Evolutionary conservation across 2,888 invertebrate genomes (phyloP).

Genomic region (Hetaerina titia): DNA sequence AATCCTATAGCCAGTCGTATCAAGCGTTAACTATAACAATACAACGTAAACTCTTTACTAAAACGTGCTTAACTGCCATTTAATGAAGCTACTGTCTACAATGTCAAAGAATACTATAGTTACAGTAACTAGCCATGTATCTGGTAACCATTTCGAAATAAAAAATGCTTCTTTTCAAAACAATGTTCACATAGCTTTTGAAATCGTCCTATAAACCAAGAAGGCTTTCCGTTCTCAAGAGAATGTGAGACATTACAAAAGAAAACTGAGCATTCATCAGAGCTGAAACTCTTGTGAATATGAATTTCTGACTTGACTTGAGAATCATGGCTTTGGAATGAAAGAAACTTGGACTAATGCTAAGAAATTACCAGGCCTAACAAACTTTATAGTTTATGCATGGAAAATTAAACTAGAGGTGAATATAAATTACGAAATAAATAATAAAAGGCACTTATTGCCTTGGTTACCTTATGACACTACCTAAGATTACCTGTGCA

Average conservation of each 20-base stretch:
- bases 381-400: not conserved
- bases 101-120: not conserved
- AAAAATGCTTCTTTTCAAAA: not conserved
- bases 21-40: constrained; percentile 14
- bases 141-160: not conserved
- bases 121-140: not conserved
- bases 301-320: not conserved
- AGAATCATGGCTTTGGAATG: not conserved
- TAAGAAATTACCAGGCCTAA: not conserved
- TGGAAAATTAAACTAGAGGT: not conserved
- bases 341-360: not conserved
- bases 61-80: constrained; percentile 36
- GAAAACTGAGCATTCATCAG: not conserved
- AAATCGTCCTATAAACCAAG: not conserved
- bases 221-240: not conserved
- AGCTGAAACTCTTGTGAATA: not conserved
- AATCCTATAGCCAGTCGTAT: not conserved
- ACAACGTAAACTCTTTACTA: constrained; percentile 14
- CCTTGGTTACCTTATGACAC: constrained; percentile 42
- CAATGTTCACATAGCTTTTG: not conserved
- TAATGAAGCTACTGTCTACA: constrained; percentile 2
- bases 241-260: not conserved
- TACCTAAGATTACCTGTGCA: constrained; percentile 39
- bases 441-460: not conserved
- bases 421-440: not conserved